Base-by-base conservation (phyloP, 1,140 invertebrate species). In the Bombus polaris region DNA sequence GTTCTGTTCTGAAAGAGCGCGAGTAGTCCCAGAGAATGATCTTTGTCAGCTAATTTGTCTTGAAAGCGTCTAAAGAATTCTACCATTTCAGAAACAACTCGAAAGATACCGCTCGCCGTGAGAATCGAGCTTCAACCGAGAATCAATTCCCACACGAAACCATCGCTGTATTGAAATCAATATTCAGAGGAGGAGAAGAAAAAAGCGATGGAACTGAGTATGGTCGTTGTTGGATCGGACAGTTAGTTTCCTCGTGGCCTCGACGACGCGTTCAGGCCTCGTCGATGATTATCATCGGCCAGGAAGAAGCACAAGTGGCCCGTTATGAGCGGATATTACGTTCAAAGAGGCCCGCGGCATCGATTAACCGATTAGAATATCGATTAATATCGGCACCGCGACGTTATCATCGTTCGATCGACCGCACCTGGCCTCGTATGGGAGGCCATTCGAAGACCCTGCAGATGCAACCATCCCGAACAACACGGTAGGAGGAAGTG, bases 351-450 rank as follows among this genome's bases (percentile, higher is more conserved):
- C 93, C 92, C 71, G 81, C 80, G 87, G 93, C 91, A 87, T 75
- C 83, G 92, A 93, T 93, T 89, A 86, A 85, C 83, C 92, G 93
- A 93, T 93, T 93, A 93, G 92, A 93, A 93, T 93, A 92, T 93
- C 93, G 92, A 93, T 93, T 93, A 93, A 93, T 93, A 93, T 93
- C 93, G 83, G 37, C 70, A 65, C 12, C 68, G 42, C 25, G 88
- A 89, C 88, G 85, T 89, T 89, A 89, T 89, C 88, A 18, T 9
- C n/a, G 62, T 13, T 37, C 75, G 78, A 70, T 88, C 75, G 76
- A 53, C 66, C 87, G 81, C 81, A 89, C 79, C 87, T 83, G 76
- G 71, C 76, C 47, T 73, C 44, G n/a, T 59, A 87, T 85, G 87
- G 77, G 32, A 62, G 47, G 15, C 82, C 65, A 32, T 44, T 53